A percentile compares a stretch with the other conserved stretches of the same genome.
Conservation (phyloP, 2,113 vertebrate species). For the Scomber colias region DNA sequence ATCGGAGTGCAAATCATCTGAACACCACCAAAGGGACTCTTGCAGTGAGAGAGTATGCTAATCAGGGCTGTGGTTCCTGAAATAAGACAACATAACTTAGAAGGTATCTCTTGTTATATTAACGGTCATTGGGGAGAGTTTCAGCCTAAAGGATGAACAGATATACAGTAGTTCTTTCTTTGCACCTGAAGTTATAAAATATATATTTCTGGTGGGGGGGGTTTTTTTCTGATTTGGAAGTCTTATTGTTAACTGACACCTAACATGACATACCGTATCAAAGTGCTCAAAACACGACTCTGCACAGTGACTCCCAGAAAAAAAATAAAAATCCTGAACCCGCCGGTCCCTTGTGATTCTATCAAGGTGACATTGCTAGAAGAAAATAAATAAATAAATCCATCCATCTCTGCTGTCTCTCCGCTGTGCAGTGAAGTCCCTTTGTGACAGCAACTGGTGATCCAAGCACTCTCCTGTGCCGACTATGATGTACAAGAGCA, state of each 20-base stretch:
- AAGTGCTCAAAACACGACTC: constrained; percentile 41
- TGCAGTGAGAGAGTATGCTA: constrained; percentile 58
- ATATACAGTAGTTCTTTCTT: constrained; percentile 17
- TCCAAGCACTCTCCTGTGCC: constrained; percentile 58
- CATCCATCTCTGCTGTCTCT: constrained; percentile 28
- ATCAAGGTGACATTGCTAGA: constrained; percentile 71
- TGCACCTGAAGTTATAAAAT: constrained; percentile 46
- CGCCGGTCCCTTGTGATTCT: constrained; percentile 49
- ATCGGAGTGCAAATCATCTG: constrained; percentile 45
- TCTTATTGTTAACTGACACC: constrained; percentile 50
- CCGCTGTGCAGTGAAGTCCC: constrained; percentile 53
- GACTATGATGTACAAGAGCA: constrained; percentile 47
- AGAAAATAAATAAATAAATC: background rate
- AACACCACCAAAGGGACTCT: constrained; percentile 55
- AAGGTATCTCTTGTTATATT: constrained; percentile 63
- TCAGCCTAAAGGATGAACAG: constrained; percentile 53
- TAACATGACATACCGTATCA: constrained; percentile 57
- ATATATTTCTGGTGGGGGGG: background rate
- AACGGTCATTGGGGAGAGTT: constrained; percentile 55
- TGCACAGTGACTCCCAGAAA: constrained; percentile 13
- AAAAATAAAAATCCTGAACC: constrained; percentile 53
- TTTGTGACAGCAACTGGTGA: constrained; percentile 56
- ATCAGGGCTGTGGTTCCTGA: constrained; percentile 57
- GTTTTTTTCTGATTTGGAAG: constrained; percentile 20
- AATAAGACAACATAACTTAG: constrained; percentile 66